Percentiles rank a stretch among this genome's conserved stretches.
Conservation (phyloP, 2,113 vertebrate species). For the Cathartes aura region DNA sequence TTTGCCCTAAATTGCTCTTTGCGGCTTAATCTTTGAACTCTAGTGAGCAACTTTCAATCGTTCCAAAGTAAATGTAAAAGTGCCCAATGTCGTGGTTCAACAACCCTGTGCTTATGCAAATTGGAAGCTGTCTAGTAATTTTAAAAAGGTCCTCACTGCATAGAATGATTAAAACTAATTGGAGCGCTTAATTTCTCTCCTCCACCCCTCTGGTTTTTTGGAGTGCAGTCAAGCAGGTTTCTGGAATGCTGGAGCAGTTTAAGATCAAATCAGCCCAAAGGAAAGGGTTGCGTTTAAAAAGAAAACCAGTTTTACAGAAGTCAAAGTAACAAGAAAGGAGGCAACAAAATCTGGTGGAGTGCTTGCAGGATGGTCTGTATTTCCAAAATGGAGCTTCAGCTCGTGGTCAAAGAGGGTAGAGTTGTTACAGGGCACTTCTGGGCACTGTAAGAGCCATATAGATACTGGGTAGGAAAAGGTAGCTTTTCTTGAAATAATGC, state of each 20-base stretch:
- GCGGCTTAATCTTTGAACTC: constrained; percentile 55
- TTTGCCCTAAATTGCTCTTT: constrained; percentile 37
- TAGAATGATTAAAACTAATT: constrained; percentile 70
- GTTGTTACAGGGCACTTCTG: not conserved
- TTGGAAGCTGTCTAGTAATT: constrained; percentile 53
- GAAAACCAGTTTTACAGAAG: constrained; percentile 17
- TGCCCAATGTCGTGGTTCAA: constrained; percentile 5
- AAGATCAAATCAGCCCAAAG: constrained; percentile 46
- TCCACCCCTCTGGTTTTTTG: constrained; percentile 45
- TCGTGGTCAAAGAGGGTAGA: not conserved
- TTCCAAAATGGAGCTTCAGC: not conserved
- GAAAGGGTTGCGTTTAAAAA: not conserved
- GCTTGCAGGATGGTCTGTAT: not conserved
- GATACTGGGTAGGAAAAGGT: not conserved
- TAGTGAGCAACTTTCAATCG: not conserved
- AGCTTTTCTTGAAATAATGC: not conserved
- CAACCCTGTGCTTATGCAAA: constrained; percentile 47
- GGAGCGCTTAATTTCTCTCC: constrained; percentile 67
- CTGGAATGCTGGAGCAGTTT: constrained; percentile 39
- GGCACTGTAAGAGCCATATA: not conserved
- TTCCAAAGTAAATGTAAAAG: constrained; percentile 37
- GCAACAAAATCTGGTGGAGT: not conserved
- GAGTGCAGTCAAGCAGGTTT: constrained; percentile 60
- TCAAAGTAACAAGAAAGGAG: not conserved
- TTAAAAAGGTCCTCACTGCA: constrained; percentile 38